A percentile compares a stretch with the other conserved stretches of the same genome.
phyloP scores from a whole-genome alignment of 2,113 vertebrate genomes.

The Ceratotherium simum region DNA sequence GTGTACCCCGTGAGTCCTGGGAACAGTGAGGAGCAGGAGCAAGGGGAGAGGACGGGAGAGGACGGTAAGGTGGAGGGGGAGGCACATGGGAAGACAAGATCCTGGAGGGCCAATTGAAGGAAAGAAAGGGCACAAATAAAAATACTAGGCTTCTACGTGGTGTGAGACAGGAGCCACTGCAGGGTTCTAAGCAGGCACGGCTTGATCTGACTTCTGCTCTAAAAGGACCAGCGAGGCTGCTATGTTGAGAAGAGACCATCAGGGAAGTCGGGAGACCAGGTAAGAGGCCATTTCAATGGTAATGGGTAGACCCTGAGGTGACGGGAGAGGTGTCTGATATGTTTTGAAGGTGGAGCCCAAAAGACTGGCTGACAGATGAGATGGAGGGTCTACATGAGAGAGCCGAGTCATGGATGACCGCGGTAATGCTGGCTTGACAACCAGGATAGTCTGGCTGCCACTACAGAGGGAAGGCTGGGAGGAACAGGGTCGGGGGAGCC shows the following conservation, averaged over 20 bases:
- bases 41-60: not conserved
- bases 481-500: not conserved
- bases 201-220: not conserved
- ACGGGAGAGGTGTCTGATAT: not conserved
- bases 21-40: not conserved
- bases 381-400: not conserved
- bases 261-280: not conserved
- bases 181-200: too few species aligned
- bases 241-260: not conserved
- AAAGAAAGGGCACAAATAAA: too few species aligned
- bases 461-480: not conserved
- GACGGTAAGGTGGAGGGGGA: not conserved
- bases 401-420: not conserved
- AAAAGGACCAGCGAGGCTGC: not conserved
- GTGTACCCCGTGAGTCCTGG: not conserved
- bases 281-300: not conserved
- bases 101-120: not conserved
- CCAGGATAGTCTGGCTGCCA: rapidly evolving
- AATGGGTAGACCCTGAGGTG: rapidly evolving
- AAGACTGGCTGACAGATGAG: not conserved
- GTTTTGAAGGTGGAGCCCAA: not conserved
- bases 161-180: rapidly evolving
- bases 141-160: too few species aligned
- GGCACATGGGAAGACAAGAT: not conserved
- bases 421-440: not conserved